These are phyloP conservation scores for Ceyx cyanopectus DNA, from an alignment of 2,113 vertebrate genomes.

Conservation along the genomic window DNA sequence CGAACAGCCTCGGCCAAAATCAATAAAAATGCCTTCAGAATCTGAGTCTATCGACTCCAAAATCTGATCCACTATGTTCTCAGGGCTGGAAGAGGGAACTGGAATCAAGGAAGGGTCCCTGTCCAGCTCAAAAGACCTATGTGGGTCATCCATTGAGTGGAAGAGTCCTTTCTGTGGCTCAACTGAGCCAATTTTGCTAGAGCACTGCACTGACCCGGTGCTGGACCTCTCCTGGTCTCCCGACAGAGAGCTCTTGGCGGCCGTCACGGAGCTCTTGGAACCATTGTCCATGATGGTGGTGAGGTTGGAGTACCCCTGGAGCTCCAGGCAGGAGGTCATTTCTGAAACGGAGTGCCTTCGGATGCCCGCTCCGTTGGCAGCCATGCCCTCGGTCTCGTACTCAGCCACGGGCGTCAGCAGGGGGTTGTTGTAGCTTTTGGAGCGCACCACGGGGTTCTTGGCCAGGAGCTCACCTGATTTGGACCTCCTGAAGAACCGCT, in stretches of 20 bases:
- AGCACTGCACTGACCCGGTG: neutral
- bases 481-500: slow-evolving; percentile 81
- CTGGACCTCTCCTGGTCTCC: slow-evolving; percentile 47
- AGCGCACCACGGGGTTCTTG: slow-evolving; percentile 92
- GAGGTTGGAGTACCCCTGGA: slow-evolving; percentile 77
- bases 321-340: slow-evolving; percentile 90
- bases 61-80: slow-evolving; percentile 83
- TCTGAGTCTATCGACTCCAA: slow-evolving; percentile 87
- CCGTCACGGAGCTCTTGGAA: slow-evolving; percentile 60
- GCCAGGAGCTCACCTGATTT: slow-evolving; percentile 75
- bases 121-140: slow-evolving; percentile 65
- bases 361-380: slow-evolving; percentile 63
- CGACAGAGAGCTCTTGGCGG: neutral
- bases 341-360: slow-evolving; percentile 92
- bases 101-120: slow-evolving; percentile 75
- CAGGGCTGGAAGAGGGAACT: slow-evolving; percentile 83
- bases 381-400: slow-evolving; percentile 81
- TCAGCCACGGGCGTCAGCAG: slow-evolving; percentile 91
- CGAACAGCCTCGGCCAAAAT: slow-evolving; percentile 82
- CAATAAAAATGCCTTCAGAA: slow-evolving; percentile 91
- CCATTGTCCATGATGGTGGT: slow-evolving; percentile 67
- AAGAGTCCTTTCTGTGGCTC: slow-evolving; percentile 71
- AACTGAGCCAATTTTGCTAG: slow-evolving; percentile 11
- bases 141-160: slow-evolving; percentile 22
- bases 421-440: slow-evolving; percentile 94